Evolutionary conservation across 2,888 invertebrate genomes (phyloP), one percentile per base, ranked within the genome.

Genomic region (Drosophila affinis): DNA sequence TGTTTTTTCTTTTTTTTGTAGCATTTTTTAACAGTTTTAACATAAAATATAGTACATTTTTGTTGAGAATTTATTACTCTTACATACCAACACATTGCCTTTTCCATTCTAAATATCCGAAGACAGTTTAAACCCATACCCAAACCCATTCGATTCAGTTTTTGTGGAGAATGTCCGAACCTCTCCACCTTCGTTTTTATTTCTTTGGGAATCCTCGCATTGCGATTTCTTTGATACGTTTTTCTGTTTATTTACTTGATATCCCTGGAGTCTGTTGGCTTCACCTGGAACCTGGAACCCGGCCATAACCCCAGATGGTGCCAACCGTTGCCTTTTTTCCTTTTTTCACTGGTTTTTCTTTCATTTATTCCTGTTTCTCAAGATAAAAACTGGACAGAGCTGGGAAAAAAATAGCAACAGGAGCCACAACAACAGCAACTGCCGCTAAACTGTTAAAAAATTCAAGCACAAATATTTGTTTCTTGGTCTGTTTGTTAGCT

Each of bases 401-500:
- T 44, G 39, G 72, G 32, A 29, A 39, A 24, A n/a, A 24, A n/a
- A 54, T 62, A 68, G 62, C 67, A 81, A 70, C 18, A 52, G 54
- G 44, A 54, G 34, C 52, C 54, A 67, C 29, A 71, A 72, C 47
- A 62, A 53, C 18, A 18, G 72, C 72, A 65, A 65, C 73, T 71
- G 72, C 63, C 61, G 72, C 88, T 77, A 87, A 84, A 84, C 87
- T 88, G 83, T 71, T 88, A 83, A 84, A 84, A 87, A 88, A 88
- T 84, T 75, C 83, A 88, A 76, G 87, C 75, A 56, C 88, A 84
- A 84, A 84, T 84, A 84, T 84, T 88, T 84, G 84, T 84, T 82
- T 82, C 81, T 82, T 86, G 78, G 73, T 88, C 75, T 85, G 83
- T 84, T 83, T 83, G 88, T 82, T 87, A 85, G 86, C 88, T 85